These are phyloP conservation scores for Okapia johnstoni DNA, from an alignment of 2,113 vertebrate species.

Conservation along the genomic window DNA sequence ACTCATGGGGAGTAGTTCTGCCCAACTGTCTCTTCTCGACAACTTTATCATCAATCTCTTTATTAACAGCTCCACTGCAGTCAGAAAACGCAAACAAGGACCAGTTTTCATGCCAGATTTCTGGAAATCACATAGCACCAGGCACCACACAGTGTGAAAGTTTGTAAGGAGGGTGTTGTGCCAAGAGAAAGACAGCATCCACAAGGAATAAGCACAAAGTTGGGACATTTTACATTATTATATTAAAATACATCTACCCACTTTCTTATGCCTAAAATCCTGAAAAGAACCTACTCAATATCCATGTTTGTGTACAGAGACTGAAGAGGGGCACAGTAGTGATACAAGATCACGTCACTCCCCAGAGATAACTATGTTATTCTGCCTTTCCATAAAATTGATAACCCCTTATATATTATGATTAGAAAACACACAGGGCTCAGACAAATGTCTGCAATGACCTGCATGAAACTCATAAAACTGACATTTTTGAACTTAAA, in stretches of 20 bases:
- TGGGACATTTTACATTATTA: slow-evolving; percentile 33
- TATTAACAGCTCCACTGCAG: slow-evolving; percentile 95
- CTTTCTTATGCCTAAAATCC: background rate
- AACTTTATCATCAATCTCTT: slow-evolving; percentile 98
- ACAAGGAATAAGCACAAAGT: slow-evolving; percentile 22
- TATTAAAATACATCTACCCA: slow-evolving; percentile 42
- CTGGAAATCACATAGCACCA: slow-evolving; percentile 74
- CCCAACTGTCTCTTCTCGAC: slow-evolving; percentile 97
- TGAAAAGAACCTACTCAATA: slow-evolving; percentile 4
- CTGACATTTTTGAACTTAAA: slow-evolving; percentile 31
- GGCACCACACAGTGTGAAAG: slow-evolving; percentile 62
- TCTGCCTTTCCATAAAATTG: background rate
- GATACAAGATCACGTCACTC: background rate
- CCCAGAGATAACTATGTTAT: background rate
- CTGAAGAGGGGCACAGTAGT: background rate
- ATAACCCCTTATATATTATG: background rate
- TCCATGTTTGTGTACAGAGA: background rate
- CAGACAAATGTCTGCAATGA: slow-evolving; percentile 44
- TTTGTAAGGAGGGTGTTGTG: slow-evolving; percentile 42
- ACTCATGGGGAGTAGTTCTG: slow-evolving; percentile 92
- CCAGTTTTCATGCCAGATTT: slow-evolving; percentile 77
- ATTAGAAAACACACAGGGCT: background rate
- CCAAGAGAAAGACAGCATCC: slow-evolving; percentile 46
- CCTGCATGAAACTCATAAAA: slow-evolving; percentile 24
- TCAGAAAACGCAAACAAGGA: slow-evolving; percentile 80